Percentiles rank a stretch among this genome's conserved stretches.
These are phyloP conservation scores for Diplodus puntazzo DNA, from an alignment of 2,797 vertebrate genomes.

Conservation along the genomic window DNA sequence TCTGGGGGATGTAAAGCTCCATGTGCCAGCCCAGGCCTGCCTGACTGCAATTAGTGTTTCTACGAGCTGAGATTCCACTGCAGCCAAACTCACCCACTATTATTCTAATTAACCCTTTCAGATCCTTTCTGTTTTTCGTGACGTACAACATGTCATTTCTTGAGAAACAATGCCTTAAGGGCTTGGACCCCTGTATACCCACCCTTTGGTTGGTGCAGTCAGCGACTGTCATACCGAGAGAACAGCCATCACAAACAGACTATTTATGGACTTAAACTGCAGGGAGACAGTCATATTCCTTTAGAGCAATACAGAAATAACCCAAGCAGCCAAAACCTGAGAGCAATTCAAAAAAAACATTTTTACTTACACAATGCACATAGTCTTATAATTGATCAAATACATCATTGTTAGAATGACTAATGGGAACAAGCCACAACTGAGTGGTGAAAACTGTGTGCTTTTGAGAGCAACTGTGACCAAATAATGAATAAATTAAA, in stretches of 20 bases:
- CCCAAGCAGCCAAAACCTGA: constrained; percentile 8
- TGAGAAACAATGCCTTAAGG: constrained; percentile 40
- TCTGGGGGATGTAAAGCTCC: constrained; percentile 77
- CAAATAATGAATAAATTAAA: constrained; percentile 72
- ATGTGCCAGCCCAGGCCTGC: constrained; percentile 79
- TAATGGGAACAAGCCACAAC: constrained; percentile 22
- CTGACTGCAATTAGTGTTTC: constrained; percentile 81
- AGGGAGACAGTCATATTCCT: constrained; percentile 16
- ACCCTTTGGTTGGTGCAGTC: constrained; percentile 26
- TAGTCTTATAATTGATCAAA: constrained; percentile 20
- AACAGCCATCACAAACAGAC: constrained; percentile 12
- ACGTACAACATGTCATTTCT: constrained; percentile 22
- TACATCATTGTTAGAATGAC: constrained; percentile 27
- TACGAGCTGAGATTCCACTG: constrained; percentile 74
- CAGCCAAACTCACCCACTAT: constrained; percentile 69
- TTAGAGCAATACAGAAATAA: constrained; percentile 29
- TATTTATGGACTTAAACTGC: constrained; percentile 32
- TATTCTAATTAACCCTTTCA: constrained; percentile 68
- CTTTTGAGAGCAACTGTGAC: constrained; percentile 54
- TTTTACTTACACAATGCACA: constrained; percentile 16
- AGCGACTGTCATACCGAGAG: constrained; percentile 18
- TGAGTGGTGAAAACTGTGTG: constrained; percentile 34
- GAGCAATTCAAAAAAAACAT: constrained; percentile 11
- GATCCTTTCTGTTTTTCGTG: constrained; percentile 8
- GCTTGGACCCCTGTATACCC: constrained; percentile 28